Evolutionary conservation across 35 echinoderm and acorn worm genomes (phyloP), one percentile per base, ranked within the genome.

Genomic region (Hemicentrotus pulcherrimus): DNA sequence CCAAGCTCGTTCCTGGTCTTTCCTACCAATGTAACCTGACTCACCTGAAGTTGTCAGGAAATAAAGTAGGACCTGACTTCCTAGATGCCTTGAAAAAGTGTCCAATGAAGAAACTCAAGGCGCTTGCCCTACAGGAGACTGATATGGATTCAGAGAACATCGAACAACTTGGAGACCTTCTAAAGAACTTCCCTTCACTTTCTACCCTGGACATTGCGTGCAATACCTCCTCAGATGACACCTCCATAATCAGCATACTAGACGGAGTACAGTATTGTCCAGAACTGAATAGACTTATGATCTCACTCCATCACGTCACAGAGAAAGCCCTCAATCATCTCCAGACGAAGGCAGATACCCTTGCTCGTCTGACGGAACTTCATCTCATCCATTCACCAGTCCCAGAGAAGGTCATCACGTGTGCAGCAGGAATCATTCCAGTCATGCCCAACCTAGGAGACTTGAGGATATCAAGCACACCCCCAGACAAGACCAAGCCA

Each of bases 41-140:
- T 47, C 60, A 95, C n/a, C 52, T 95, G 50, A 95, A 95, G 52
- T 19, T 95, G 58, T 91, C 95, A 2, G 95, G 95, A 46, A 95
- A 95, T 71, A 50, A 95, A 52, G 32, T 95, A 24, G 95, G 95
- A 60, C 47, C 55, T 47, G 89, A 91, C 15, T 95, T 95, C n/a
- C 47, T 95, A 28, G 58, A 95, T n/a, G 91, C 33, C 31, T 47
- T 95, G 30, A 47, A 95, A 60, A 50, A 48, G 9, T 48, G 50
- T 89, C 95, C 88, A 31, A 48, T 58, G 8, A 31, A n/a, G 2
- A 46, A 95, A n/a, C 31, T 95, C 15, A 89, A 95, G 60, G 60
- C 22, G 13, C 47, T 95, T 58, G 91, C 92, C 32, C 52, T 95
- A 52, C 88, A 95, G 88, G 71, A 95, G 22, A 65, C 95, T 65